Evolutionary conservation across 2,113 vertebrate genomes (phyloP), one percentile per base, ranked within the genome.

Genomic region (Microtus montanus): DNA sequence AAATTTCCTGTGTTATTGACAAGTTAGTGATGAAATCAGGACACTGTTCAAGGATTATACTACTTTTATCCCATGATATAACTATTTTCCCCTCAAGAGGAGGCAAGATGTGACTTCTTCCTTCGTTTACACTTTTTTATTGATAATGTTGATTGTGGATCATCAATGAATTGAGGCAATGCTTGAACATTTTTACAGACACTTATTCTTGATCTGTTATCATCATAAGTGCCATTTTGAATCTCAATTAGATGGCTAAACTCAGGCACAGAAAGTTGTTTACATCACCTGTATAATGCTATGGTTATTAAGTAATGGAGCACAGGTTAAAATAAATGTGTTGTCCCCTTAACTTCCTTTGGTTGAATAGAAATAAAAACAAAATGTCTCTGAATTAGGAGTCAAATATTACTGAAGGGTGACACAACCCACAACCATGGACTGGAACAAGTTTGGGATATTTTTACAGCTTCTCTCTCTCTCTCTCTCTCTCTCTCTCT

Each of bases 221-320:
- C 49, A 85, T 26, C 20, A 73, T 44, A 89, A 38, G 17, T 61
- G 3, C 26, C 61, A 52, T 80, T 75, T n/a, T 89, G 54, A 49
- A 90, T 85, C 49, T 30, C 14, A 28, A 80, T 93, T 92, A 88
- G n/a, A 92, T 86, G 47, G 4, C 15, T 28, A 90, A 93, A 64
- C 22, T 20, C 20, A 92, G 38, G 52, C 38, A 58, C 58, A 58
- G 54, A 78, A 52, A 38, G 7, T 83, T 87, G 12, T 41, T 90
- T 92, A 66, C 78, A 19, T 54, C 58, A 86, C 10, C 13, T 87
- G 1, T 44, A 44, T 19, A 82, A 22, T 61, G 26, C 3, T n/a
- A n/a, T 0, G 58, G 41, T 77, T 66, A 90, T 1, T 87, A 63
- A 41, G 13, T 44, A 4, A 41, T 63, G 8, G n/a, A 44, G 1